A percentile compares a stretch with the other conserved stretches of the same genome.
Conservation (phyloP, 2,888 invertebrate genomes). For the Hemicrepidius hirtus region DNA sequence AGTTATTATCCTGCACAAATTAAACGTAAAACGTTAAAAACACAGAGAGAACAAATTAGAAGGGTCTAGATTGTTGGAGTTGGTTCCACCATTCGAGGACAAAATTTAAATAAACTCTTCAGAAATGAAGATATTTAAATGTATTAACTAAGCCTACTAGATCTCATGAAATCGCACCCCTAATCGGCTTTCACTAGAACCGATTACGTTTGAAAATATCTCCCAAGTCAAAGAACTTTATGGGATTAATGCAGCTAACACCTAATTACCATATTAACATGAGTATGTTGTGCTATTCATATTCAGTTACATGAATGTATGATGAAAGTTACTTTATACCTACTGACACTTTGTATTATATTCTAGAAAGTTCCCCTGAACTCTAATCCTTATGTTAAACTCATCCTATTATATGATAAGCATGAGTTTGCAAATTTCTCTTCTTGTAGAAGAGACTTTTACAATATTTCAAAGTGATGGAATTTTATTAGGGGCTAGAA, state of each 20-base stretch:
- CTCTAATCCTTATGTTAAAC: conserved; percentile 23
- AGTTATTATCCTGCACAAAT: conserved; percentile 16
- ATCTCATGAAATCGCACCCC: background rate
- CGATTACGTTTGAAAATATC: background rate
- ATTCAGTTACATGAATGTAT: conserved; percentile 9
- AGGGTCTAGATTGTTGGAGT: background rate
- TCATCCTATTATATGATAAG: conserved; percentile 9
- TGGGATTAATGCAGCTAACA: conserved; percentile 1
- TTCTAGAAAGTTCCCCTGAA: conserved; percentile 5
- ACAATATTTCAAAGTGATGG: background rate
- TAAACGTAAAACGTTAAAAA: conserved; percentile 21
- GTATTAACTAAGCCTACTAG: conserved; percentile 1
- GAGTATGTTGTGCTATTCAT: conserved; percentile 19
- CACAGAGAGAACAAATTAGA: conserved; percentile 5
- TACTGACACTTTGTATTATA: conserved; percentile 17
- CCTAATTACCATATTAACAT: conserved; percentile 26
- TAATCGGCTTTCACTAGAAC: background rate
- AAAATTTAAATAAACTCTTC: background rate
- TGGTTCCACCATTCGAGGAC: background rate
- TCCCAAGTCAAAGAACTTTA: background rate
- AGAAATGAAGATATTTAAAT: conserved; percentile 19
- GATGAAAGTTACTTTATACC: conserved; percentile 21
- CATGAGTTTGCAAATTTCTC: conserved; percentile 18
- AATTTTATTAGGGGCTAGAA: conserved; percentile 19
- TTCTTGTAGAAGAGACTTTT: conserved; percentile 6